phyloP scores from a whole-genome alignment of 2,888 invertebrate genomes.

The Cryptus viduatorius region DNA sequence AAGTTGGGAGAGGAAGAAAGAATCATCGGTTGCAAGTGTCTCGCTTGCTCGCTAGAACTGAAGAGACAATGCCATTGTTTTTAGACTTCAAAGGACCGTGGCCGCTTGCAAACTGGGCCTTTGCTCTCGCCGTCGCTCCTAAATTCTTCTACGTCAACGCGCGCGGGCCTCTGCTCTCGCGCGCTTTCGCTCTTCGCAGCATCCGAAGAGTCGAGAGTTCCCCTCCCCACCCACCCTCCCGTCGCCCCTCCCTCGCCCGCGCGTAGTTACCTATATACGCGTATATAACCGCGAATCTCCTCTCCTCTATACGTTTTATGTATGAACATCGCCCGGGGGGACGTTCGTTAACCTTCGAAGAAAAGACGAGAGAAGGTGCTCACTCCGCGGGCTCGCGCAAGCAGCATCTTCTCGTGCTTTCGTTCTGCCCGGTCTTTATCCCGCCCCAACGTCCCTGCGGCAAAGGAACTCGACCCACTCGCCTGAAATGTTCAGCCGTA shows the following conservation, averaged over 20 bases:
- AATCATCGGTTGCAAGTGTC: slow-evolving; percentile 75
- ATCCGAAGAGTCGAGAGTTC: slow-evolving; percentile 47
- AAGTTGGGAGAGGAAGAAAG: slow-evolving; percentile 67
- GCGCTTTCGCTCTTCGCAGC: slow-evolving; percentile 66
- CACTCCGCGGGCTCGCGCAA: slow-evolving; percentile 53
- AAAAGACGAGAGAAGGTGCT: slow-evolving; percentile 57
- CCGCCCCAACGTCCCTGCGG: slow-evolving; percentile 47
- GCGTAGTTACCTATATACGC: slow-evolving; percentile 32
- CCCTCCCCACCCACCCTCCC: slow-evolving; percentile 53
- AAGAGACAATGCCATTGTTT: slow-evolving; percentile 85
- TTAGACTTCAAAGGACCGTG: slow-evolving; percentile 84
- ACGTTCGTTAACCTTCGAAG: slow-evolving; percentile 81
- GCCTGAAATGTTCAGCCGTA: slow-evolving; percentile 23
- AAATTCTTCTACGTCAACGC: slow-evolving; percentile 85
- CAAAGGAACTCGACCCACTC: slow-evolving; percentile 21
- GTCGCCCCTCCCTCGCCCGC: slow-evolving; percentile 44
- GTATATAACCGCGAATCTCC: slow-evolving; percentile 62
- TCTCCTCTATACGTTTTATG: slow-evolving; percentile 74
- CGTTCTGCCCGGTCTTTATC: slow-evolving; percentile 54
- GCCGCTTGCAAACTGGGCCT: slow-evolving; percentile 83
- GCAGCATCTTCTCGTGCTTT: slow-evolving; percentile 58
- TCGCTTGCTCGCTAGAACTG: slow-evolving; percentile 83
- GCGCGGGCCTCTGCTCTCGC: slow-evolving; percentile 73
- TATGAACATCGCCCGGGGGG: slow-evolving; percentile 78
- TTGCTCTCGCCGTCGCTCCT: slow-evolving; percentile 84